A percentile compares a stretch with the other conserved stretches of the same genome.
Conservation (phyloP, 2,797 vertebrate species). For the Malacoctenus gilli region DNA sequence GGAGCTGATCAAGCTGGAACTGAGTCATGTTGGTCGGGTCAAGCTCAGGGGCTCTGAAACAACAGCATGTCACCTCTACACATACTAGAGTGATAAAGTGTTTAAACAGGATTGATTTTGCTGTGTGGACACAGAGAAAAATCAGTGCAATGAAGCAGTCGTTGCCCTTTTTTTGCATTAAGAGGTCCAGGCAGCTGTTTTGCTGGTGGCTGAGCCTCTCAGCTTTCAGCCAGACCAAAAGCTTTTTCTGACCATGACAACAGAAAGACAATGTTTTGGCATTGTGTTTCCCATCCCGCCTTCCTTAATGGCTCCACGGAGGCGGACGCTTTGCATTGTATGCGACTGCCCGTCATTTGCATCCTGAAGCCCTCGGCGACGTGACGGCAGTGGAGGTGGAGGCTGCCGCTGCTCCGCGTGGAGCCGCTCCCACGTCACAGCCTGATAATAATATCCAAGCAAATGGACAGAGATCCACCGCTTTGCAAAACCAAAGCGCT, state of each 20-base stretch:
- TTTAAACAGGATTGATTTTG: too few species aligned
- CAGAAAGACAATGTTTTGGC: neutral
- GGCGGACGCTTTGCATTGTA: slow-evolving; percentile 48
- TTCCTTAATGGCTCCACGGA: neutral
- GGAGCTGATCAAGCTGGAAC: too few species aligned
- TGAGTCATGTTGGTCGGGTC: too few species aligned
- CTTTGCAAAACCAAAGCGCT: neutral
- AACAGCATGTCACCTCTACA: too few species aligned
- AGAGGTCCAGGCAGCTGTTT: too few species aligned
- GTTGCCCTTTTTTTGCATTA: too few species aligned
- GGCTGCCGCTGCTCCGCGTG: neutral
- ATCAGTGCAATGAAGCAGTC: too few species aligned
- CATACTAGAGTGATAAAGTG: too few species aligned
- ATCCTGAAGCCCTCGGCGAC: slow-evolving; percentile 36
- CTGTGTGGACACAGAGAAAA: too few species aligned
- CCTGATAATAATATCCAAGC: neutral
- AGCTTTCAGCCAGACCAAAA: too few species aligned
- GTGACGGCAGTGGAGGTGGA: neutral
- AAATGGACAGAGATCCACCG: neutral
- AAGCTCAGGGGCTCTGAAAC: too few species aligned
- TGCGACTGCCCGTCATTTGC: slow-evolving; percentile 53
- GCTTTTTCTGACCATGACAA: neutral
- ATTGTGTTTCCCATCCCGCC: neutral
- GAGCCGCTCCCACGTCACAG: slow-evolving; percentile 14
- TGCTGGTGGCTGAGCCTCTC: too few species aligned